phyloP scores from a whole-genome alignment of 1,140 invertebrate species.

The Choristoneura fumiferana region DNA sequence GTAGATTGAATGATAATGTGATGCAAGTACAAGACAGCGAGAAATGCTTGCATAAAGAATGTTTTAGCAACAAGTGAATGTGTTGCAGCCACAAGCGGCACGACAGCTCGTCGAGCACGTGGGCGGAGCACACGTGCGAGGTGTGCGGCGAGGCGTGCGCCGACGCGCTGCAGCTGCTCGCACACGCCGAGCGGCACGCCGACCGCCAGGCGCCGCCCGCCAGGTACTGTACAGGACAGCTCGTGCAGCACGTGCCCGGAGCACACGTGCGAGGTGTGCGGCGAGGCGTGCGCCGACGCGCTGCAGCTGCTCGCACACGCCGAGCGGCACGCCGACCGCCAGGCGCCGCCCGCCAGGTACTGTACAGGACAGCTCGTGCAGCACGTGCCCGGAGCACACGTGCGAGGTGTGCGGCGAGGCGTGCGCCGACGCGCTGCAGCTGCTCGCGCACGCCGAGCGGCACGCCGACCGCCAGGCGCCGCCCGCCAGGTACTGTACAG shows the following conservation, averaged over 20 bases:
- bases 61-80: background rate
- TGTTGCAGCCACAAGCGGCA: conserved; percentile 73
- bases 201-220: conserved; percentile 72
- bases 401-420: conserved; percentile 88
- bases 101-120: conserved; percentile 65
- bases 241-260: conserved; percentile 68
- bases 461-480: conserved; percentile 79
- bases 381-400: conserved; percentile 78
- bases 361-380: conserved; percentile 67
- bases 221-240: conserved; percentile 66
- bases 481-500: conserved; percentile 75
- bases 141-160: conserved; percentile 87
- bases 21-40: too few species aligned
- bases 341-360: conserved; percentile 74
- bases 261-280: conserved; percentile 87
- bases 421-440: conserved; percentile 84
- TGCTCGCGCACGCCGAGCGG: conserved; percentile 87
- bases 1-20: too few species aligned
- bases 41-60: too few species aligned
- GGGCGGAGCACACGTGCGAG: conserved; percentile 83
- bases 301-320: conserved; percentile 87
- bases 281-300: conserved; percentile 85
- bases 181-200: conserved; percentile 87
- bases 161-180: conserved; percentile 85
- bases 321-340: conserved; percentile 83